These are phyloP conservation scores for Malurus melanocephalus DNA, from an alignment of 2,113 vertebrate genomes.

Conservation along the genomic window DNA sequence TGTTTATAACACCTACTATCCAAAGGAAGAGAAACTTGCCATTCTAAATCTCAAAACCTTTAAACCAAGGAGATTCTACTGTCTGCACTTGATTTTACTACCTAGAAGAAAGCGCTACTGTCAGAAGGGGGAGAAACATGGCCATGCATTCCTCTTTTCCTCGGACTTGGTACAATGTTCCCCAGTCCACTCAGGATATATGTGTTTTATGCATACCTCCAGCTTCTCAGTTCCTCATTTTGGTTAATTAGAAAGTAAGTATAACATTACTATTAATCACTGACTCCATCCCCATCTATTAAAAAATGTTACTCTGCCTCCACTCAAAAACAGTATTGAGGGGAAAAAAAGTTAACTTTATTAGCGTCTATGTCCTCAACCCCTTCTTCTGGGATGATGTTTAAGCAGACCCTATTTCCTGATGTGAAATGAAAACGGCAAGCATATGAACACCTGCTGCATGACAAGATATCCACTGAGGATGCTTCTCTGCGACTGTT, in stretches of 20 bases:
- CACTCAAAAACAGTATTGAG: background rate
- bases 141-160: background rate
- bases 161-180: fast-evolving
- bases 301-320: background rate
- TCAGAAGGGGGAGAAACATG: background rate
- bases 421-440: background rate
- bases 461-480: background rate
- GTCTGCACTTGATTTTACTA: background rate
- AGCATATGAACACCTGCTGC: background rate
- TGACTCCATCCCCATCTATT: background rate
- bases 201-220: background rate
- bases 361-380: background rate
- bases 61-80: background rate
- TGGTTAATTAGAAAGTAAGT: background rate
- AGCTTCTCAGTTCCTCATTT: background rate
- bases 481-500: background rate
- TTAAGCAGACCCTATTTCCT: background rate
- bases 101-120: background rate
- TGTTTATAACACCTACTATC: too few species aligned
- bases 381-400: background rate
- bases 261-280: fast-evolving
- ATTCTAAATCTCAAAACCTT: background rate
- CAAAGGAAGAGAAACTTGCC: background rate
- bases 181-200: background rate
- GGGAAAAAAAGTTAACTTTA: background rate